phyloP scores from a whole-genome alignment of 2,888 invertebrate species.

The Yponomeuta cagnagella region DNA sequence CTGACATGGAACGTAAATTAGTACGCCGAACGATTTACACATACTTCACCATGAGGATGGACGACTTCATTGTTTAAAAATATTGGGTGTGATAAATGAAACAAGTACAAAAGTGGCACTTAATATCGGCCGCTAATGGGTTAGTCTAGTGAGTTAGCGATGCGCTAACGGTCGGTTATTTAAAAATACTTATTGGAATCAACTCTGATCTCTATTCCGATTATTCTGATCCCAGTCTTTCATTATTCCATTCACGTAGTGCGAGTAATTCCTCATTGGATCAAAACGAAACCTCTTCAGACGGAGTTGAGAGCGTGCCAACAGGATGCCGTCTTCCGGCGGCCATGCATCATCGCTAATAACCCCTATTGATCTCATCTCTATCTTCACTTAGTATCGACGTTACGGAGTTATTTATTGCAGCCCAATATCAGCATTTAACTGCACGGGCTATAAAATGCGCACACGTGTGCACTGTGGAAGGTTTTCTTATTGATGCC shows the following conservation, averaged over 20 bases:
- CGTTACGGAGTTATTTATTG: background rate
- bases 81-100: too few relatives aligned
- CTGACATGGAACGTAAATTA: constrained; percentile 36
- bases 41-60: too few relatives aligned
- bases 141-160: too few relatives aligned
- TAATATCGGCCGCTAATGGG: too few relatives aligned
- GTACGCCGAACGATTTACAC: constrained; percentile 22
- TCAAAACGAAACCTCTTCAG: constrained; percentile 13
- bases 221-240: too few relatives aligned
- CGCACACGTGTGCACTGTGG: background rate
- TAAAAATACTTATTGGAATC: too few relatives aligned
- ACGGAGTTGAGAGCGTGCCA: constrained; percentile 52
- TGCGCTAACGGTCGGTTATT: too few relatives aligned
- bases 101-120: too few relatives aligned
- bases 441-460: background rate
- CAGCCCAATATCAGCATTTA: background rate
- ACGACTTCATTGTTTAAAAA: too few relatives aligned
- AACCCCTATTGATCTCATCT: constrained; percentile 6
- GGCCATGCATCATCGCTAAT: constrained; percentile 13
- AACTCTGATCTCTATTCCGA: too few relatives aligned
- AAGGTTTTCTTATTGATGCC: background rate
- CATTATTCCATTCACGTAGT: background rate
- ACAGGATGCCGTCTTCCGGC: constrained; percentile 68
- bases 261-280: constrained; percentile 15
- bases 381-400: constrained; percentile 1